phyloP scores from a whole-genome alignment of 2,888 invertebrate species.

The Chalcosyrphus nemorum region DNA sequence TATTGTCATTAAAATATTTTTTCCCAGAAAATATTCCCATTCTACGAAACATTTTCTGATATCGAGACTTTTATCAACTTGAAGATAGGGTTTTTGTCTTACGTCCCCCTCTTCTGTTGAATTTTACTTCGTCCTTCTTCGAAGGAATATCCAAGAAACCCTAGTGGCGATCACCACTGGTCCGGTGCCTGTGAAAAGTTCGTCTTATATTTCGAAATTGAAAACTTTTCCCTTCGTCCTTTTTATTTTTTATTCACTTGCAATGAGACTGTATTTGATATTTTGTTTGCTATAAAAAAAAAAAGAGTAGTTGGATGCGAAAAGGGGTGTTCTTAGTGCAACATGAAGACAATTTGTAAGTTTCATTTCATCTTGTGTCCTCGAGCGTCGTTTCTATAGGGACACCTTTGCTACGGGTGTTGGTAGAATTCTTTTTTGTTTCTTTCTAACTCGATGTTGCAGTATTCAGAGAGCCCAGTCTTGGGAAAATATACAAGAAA shows the following conservation, averaged over 20 bases:
- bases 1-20: background rate
- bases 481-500: background rate
- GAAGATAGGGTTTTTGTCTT: background rate
- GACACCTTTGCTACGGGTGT: background rate
- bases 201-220: conserved; percentile 14
- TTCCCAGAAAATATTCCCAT: background rate
- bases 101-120: background rate
- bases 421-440: background rate
- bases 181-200: background rate
- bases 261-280: background rate
- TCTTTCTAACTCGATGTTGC: conserved; percentile 3
- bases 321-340: background rate
- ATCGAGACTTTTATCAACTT: background rate
- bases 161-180: conserved; percentile 2
- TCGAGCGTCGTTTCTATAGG: background rate
- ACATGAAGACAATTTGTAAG: conserved; percentile 24
- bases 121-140: background rate
- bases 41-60: background rate
- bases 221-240: conserved; percentile 21
- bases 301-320: no score
- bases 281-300: background rate
- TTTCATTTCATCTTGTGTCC: conserved; percentile 9
- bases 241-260: background rate
- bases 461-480: background rate
- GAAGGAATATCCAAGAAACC: background rate